Evolutionary conservation across 1,140 invertebrate species (phyloP).

Genomic region (Eciton burchellii): DNA sequence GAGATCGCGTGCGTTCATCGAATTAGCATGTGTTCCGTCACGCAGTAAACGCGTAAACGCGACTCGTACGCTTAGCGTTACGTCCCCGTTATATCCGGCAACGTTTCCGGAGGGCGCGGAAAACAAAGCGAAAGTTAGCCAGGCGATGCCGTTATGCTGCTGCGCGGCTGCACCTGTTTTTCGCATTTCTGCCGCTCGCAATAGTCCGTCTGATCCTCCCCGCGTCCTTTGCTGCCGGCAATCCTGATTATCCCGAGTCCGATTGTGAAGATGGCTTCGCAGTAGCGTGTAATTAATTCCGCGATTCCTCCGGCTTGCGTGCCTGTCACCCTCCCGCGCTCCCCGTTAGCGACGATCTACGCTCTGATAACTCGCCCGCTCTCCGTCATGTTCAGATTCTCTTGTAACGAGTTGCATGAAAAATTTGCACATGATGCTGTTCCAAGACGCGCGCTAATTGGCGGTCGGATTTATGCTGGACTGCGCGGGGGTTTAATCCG

Average conservation of each 20-base stretch:
- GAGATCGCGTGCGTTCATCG: constrained; percentile 21
- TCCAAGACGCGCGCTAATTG: constrained; percentile 36
- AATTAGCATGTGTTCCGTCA: constrained; percentile 1
- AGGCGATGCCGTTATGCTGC: constrained; percentile 49
- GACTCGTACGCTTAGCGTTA: constrained; percentile 18
- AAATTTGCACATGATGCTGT: constrained; percentile 42
- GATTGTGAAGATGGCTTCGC: constrained; percentile 52
- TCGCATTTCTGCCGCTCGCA: constrained; percentile 26
- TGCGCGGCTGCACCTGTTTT: constrained; percentile 40
- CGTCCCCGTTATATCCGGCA: background rate
- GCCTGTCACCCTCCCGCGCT: background rate
- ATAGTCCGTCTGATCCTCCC: constrained; percentile 13
- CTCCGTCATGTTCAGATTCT: constrained; percentile 46
- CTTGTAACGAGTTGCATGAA: constrained; percentile 26
- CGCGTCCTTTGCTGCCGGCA: constrained; percentile 25
- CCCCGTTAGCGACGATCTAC: background rate
- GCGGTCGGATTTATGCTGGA: constrained; percentile 33
- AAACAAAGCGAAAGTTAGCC: constrained; percentile 52
- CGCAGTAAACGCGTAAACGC: background rate
- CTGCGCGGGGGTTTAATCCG: constrained; percentile 23
- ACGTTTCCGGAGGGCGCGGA: constrained; percentile 33
- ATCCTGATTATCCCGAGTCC: constrained; percentile 25
- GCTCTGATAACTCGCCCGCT: constrained; percentile 28
- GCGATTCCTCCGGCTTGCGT: constrained; percentile 18
- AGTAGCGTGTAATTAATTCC: constrained; percentile 40